phyloP scores from a whole-genome alignment of 2,797 vertebrate species.

The Alectoris magna region DNA sequence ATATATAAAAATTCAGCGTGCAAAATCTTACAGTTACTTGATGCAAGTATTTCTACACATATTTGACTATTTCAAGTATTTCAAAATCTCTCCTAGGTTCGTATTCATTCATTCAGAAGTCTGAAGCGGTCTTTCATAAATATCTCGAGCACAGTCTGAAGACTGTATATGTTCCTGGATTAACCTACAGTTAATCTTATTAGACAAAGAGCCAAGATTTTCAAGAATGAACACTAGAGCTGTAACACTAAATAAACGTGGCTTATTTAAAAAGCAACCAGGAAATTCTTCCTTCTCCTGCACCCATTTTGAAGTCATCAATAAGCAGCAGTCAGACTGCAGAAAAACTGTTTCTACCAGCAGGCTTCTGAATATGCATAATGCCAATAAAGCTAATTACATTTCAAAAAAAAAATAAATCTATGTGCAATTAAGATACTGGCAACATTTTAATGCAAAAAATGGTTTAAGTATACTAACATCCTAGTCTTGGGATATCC shows the following conservation, averaged over 20 bases:
- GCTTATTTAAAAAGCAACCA: conserved; percentile 51
- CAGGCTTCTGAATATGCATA: conserved; percentile 63
- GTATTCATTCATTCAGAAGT: conserved; percentile 42
- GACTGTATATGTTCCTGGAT: conserved; percentile 35
- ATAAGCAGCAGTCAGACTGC: conserved; percentile 46
- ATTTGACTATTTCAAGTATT: conserved; percentile 51
- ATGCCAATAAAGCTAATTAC: conserved; percentile 59
- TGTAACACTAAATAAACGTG: conserved; percentile 11
- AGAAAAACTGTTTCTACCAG: conserved; percentile 48
- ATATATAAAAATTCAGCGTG: neutral
- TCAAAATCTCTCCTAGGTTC: conserved; percentile 14
- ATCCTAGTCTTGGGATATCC: conserved; percentile 80
- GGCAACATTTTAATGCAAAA: conserved; percentile 73
- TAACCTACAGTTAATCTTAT: conserved; percentile 51
- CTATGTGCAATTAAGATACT: conserved; percentile 65
- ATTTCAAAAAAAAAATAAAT: conserved; percentile 53
- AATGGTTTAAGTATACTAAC: conserved; percentile 77
- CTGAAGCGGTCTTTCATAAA: conserved; percentile 57
- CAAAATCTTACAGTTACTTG: neutral
- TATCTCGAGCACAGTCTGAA: conserved; percentile 3
- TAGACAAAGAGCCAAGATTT: conserved; percentile 56
- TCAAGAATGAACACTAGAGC: conserved; percentile 46
- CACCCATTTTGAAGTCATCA: conserved; percentile 46
- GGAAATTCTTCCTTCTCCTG: conserved; percentile 33
- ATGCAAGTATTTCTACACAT: conserved; percentile 3